These are phyloP conservation scores for Urocynchramus pylzowi DNA, from an alignment of 2,113 vertebrate species.

Conservation along the genomic window DNA sequence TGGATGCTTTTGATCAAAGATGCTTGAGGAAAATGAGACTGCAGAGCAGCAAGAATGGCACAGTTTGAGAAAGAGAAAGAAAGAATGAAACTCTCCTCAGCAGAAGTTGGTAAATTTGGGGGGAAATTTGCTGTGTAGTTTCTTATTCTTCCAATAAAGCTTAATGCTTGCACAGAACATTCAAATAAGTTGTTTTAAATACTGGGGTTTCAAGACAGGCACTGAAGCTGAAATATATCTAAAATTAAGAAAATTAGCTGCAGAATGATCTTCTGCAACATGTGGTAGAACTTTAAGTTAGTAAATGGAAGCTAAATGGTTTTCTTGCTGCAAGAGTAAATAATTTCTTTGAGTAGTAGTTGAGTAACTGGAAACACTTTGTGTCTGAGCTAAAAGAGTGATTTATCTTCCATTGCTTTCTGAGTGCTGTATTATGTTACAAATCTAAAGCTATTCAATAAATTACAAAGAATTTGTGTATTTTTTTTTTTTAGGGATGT, in stretches of 20 bases:
- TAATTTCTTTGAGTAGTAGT: not conserved
- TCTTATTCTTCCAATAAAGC: not conserved
- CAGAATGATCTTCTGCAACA: not conserved
- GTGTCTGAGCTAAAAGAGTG: not conserved
- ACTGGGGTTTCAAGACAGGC: not conserved
- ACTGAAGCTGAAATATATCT: not conserved
- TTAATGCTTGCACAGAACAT: not conserved
- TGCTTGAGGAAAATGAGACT: not conserved
- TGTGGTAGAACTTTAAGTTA: not conserved
- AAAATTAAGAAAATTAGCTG: not conserved
- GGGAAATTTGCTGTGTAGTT: not conserved
- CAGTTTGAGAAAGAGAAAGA: not conserved
- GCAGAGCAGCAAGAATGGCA: not conserved
- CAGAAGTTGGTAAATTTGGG: not conserved
- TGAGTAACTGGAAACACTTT: not conserved
- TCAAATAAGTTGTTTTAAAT: not conserved
- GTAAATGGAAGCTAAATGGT: not conserved
- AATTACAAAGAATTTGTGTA: not conserved
- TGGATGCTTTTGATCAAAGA: constrained; percentile 30
- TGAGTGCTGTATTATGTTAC: not conserved
- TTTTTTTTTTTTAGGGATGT: not conserved
- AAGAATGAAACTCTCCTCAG: not conserved
- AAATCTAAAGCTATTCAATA: not conserved
- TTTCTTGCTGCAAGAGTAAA: not conserved
- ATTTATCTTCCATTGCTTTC: not conserved